Percentiles rank a stretch among this genome's conserved stretches.
Evolutionary conservation across 2,797 vertebrate species (phyloP).

Genomic region (Euphonia xanthogaster): DNA sequence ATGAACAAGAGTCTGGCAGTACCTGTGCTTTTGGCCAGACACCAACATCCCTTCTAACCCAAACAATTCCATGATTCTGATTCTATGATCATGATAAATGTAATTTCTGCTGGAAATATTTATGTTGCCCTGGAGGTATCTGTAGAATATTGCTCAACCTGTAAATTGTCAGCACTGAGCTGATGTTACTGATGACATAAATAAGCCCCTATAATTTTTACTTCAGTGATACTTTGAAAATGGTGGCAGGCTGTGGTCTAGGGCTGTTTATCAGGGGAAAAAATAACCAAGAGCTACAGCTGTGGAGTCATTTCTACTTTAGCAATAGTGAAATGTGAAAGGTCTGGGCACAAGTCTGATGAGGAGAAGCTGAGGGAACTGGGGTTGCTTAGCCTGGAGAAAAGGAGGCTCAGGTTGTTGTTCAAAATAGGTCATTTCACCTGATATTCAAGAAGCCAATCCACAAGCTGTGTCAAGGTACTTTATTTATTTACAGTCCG

Average conservation of each 20-base stretch:
- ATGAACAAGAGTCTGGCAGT: background rate
- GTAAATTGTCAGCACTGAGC: fast-evolving
- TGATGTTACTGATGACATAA: background rate
- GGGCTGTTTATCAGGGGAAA: background rate
- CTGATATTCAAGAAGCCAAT: background rate
- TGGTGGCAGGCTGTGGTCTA: fast-evolving
- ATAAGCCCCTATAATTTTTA: background rate
- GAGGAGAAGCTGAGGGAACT: background rate
- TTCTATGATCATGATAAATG: background rate
- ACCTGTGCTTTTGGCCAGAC: background rate
- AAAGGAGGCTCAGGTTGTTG: background rate
- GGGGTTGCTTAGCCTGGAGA: background rate
- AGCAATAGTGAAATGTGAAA: fast-evolving
- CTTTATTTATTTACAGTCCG: background rate
- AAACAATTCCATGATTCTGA: background rate
- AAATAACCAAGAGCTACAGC: background rate
- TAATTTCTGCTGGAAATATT: background rate
- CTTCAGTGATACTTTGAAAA: background rate
- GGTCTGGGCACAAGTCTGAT: background rate
- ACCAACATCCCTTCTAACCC: background rate
- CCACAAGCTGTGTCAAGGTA: background rate
- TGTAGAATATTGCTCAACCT: background rate
- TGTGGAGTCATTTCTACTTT: no score
- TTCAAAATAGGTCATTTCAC: background rate
- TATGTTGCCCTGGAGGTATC: fast-evolving